Evolutionary conservation across 1,140 invertebrate genomes (phyloP).

Genomic region (Ceratoteleas bidentatus): DNA sequence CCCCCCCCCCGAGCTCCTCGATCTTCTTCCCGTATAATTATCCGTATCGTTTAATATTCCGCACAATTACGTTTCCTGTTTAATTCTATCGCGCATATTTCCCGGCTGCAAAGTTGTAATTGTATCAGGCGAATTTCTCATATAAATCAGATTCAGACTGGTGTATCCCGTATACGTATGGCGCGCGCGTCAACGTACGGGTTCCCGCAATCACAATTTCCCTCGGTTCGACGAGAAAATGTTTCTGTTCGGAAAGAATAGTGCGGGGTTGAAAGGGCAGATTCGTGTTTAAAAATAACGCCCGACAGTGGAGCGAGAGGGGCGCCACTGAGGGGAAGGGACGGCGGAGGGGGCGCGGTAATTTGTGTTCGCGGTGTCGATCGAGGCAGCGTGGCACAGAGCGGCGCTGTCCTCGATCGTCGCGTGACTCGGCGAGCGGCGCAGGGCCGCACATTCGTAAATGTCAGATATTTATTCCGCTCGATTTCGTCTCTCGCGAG

Average conservation of each 20-base stretch:
- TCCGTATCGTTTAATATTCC: constrained; percentile 54
- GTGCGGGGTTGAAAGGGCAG: constrained; percentile 51
- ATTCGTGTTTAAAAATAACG: constrained; percentile 57
- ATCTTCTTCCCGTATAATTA: constrained; percentile 48
- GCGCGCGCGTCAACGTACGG: too few species aligned
- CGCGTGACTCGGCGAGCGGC: constrained; percentile 35
- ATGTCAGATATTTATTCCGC: constrained; percentile 66
- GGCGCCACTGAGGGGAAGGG: not conserved
- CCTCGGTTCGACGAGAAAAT: constrained; percentile 43
- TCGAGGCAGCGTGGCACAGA: constrained; percentile 30
- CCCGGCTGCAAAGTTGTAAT: constrained; percentile 41
- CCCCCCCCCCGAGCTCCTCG: constrained; percentile 1
- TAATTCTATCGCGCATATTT: constrained; percentile 42
- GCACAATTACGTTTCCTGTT: constrained; percentile 50
- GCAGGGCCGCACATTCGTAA: constrained; percentile 54
- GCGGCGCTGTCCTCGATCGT: constrained; percentile 46
- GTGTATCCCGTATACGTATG: too few species aligned
- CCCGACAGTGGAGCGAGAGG: constrained; percentile 8
- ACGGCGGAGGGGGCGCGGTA: not conserved
- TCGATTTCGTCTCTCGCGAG: constrained; percentile 62
- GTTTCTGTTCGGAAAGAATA: constrained; percentile 47
- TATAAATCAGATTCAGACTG: constrained; percentile 46
- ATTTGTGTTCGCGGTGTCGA: constrained; percentile 41
- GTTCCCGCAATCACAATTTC: constrained; percentile 43
- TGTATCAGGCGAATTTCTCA: constrained; percentile 53